Conservation (phyloP, 2,888 invertebrate species). For the Diabrotica balteata region DNA sequence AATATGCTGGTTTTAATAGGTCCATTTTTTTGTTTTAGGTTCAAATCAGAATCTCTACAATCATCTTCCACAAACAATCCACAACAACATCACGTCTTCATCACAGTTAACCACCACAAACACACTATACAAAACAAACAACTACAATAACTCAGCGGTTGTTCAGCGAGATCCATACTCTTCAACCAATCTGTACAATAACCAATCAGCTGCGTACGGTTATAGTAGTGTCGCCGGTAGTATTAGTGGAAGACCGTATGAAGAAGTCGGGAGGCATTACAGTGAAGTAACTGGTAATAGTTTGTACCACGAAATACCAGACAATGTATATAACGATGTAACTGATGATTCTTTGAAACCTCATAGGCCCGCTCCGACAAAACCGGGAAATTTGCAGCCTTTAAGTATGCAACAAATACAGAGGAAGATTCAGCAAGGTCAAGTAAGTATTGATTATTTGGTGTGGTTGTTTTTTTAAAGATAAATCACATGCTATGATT, state of each 20-base stretch:
- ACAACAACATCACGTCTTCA: constrained; percentile 24
- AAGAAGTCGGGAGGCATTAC: constrained; percentile 40
- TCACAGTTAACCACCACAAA: constrained; percentile 2
- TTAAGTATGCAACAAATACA: constrained; percentile 60
- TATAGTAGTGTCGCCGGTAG: constrained; percentile 39
- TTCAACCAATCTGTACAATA: constrained; percentile 10
- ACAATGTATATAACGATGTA: constrained; percentile 57
- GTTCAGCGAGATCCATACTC: constrained; percentile 12
- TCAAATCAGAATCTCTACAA: constrained; percentile 12
- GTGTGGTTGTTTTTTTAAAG: too few relatives aligned
- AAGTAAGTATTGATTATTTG: constrained; percentile 44
- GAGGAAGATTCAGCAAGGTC: constrained; percentile 57
- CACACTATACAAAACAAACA: constrained; percentile 18
- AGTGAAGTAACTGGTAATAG: constrained; percentile 45
- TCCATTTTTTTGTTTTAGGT: constrained; percentile 8
- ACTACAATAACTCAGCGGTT: constrained; percentile 1
- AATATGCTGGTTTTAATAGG: too few relatives aligned
- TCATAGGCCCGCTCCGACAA: constrained; percentile 59
- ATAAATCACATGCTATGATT: too few relatives aligned
- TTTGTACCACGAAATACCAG: constrained; percentile 58
- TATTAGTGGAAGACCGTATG: constrained; percentile 39
- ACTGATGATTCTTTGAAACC: constrained; percentile 53
- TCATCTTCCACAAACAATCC: constrained; percentile 21
- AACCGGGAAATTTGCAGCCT: constrained; percentile 54
- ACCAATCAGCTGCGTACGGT: constrained; percentile 14